A percentile compares a stretch with the other conserved stretches of the same genome.
Conservation (phyloP, 2,888 invertebrate species). For the Cecidostiba fungosa region DNA sequence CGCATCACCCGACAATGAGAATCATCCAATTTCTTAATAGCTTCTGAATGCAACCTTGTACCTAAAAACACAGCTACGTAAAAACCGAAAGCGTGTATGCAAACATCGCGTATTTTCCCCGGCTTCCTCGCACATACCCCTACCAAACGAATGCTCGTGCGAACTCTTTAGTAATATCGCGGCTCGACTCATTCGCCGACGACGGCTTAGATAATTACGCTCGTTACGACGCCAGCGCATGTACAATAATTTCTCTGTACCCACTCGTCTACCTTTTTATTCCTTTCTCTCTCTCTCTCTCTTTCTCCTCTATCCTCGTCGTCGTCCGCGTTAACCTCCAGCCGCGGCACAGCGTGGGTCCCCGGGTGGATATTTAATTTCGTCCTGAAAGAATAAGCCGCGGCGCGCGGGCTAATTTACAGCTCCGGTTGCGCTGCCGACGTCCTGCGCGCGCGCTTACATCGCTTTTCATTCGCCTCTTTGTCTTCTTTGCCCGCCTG, state of each 20-base stretch:
- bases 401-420: slow-evolving; percentile 75
- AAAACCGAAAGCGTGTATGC: not conserved
- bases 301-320: not conserved
- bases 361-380: slow-evolving; percentile 75
- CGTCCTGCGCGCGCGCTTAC: slow-evolving; percentile 61
- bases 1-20: not conserved
- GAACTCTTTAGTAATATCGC: slow-evolving; percentile 50
- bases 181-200: not conserved
- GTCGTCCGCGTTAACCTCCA: slow-evolving; percentile 22
- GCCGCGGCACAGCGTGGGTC: slow-evolving; percentile 76
- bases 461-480: slow-evolving; percentile 63
- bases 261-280: not conserved
- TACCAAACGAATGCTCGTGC: slow-evolving; percentile 39
- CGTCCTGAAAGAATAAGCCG: slow-evolving; percentile 66
- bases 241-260: slow-evolving; percentile 71
- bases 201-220: slow-evolving; percentile 73
- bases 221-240: slow-evolving; percentile 72
- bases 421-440: slow-evolving; percentile 72
- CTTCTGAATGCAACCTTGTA: not conserved
- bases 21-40: not conserved
- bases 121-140: slow-evolving; percentile 2
- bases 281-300: slow-evolving; percentile 12
- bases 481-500: slow-evolving; percentile 55
- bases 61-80: too few species aligned
- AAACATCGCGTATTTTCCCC: not conserved